Evolutionary conservation across 2,113 vertebrate species (phyloP), one percentile per base, ranked within the genome.

Genomic region (Nasalis larvatus): DNA sequence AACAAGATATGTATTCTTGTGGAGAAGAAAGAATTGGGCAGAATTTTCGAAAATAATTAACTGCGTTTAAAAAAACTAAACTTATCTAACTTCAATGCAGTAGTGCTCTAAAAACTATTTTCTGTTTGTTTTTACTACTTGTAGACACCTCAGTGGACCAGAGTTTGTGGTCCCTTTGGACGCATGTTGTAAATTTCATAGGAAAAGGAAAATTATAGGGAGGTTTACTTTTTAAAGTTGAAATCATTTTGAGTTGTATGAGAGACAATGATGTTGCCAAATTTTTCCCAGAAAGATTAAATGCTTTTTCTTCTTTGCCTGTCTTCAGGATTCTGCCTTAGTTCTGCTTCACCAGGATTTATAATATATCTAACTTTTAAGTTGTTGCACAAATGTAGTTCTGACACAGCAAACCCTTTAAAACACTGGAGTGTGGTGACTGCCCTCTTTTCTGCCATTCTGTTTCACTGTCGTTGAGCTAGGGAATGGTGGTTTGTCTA

Each of bases 231-330:
- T 86, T 10, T 18, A 13, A 40, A 84, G 37, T 45, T 92, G 45
- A 93, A 94, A 47, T 68, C 14, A 76, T 77, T 95, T 88, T 84
- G 78, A 69, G 27, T 94, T 95, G 89, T 84, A 45, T 66, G 56
- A 93, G 66, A 42, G 88, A 32, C 56, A 16, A 13, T 94, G 20
- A 4, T 80, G 16, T 91, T 63, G 56, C 35, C 54, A 86, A 2
- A 47, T 85, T 86, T 45, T 35, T 71, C 23, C 56, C 54, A 2
- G 20, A 52, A 85, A 58, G 23, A 69, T 27, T 69, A 84, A 84
- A 54, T 96, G 49, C 18, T 80, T 89, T 83, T 11, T 81, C 5
- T 27, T 88, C 21, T 58, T 86, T 80, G 81, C 42, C 23, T 81
- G 0, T 71, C 81, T 81, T 60, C 45, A 76, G 9, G 7, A 52